These are phyloP conservation scores for Rhabdomys pumilio DNA, from an alignment of 2,797 vertebrate genomes.

Conservation along the genomic window DNA sequence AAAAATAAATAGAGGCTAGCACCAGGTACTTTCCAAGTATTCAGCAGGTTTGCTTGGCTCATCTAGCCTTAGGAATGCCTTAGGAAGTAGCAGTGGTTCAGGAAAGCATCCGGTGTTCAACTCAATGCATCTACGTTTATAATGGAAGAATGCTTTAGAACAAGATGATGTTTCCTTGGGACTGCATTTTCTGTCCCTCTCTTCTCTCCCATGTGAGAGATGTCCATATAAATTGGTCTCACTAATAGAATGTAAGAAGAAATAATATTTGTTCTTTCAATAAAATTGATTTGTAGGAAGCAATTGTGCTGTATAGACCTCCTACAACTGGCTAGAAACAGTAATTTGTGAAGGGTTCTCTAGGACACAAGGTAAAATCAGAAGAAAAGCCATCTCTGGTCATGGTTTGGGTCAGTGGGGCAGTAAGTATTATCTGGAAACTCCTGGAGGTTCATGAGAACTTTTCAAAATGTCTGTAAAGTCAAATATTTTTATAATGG, in stretches of 20 bases:
- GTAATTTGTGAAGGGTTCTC: not conserved
- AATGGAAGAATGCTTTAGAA: not conserved
- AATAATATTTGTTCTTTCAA: not conserved
- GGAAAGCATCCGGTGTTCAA: not conserved
- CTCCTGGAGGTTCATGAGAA: not conserved
- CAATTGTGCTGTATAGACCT: not conserved
- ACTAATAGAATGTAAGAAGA: not conserved
- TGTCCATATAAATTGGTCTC: not conserved
- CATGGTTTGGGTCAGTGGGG: accelerated
- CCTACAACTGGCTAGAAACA: not conserved
- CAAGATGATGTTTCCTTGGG: not conserved
- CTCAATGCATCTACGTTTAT: not conserved
- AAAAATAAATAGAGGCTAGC: not conserved
- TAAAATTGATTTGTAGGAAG: conserved; percentile 2
- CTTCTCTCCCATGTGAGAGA: not conserved
- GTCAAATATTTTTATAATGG: not conserved
- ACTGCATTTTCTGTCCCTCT: not conserved
- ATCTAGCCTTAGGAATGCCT: not conserved
- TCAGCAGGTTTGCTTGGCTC: not conserved
- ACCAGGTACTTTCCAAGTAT: not conserved
- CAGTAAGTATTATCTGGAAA: not conserved
- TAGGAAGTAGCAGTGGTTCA: not conserved
- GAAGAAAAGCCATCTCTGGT: not conserved
- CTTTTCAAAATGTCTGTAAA: not conserved
- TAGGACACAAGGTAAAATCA: not conserved